Evolutionary conservation across 2,888 invertebrate genomes (phyloP).

Genomic region (Reticulitermes lucifugus): DNA sequence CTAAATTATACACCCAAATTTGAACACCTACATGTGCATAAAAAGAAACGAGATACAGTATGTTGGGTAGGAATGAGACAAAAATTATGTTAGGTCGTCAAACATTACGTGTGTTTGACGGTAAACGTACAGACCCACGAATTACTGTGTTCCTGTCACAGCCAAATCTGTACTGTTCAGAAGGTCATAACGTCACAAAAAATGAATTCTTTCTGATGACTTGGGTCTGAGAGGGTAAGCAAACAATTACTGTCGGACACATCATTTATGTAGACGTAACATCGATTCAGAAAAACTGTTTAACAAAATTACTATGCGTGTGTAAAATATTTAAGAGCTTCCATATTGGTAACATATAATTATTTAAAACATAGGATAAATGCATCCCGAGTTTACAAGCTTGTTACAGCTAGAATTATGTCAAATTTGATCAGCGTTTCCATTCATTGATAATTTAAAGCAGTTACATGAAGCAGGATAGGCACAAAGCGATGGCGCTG

Average conservation of each 20-base stretch:
- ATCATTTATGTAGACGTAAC: background rate
- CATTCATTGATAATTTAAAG: constrained; percentile 44
- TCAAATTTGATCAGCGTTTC: constrained; percentile 42
- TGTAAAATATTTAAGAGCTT: constrained; percentile 2
- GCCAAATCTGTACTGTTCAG: too few relatives aligned
- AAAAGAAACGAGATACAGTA: too few relatives aligned
- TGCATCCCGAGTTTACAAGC: constrained; percentile 39
- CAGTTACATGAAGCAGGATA: constrained; percentile 9
- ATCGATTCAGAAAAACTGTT: background rate
- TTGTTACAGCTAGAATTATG: constrained; percentile 36
- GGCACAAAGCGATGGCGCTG: background rate
- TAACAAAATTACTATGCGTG: constrained; percentile 25
- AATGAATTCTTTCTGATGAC: too few relatives aligned
- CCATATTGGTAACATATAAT: constrained; percentile 8
- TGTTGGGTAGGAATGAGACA: too few relatives aligned
- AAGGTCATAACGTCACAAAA: too few relatives aligned
- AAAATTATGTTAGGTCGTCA: too few relatives aligned
- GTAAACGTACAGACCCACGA: too few relatives aligned
- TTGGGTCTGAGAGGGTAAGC: background rate
- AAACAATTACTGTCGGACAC: background rate
- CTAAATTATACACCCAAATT: too few relatives aligned
- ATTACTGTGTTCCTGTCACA: too few relatives aligned
- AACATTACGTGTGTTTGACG: too few relatives aligned
- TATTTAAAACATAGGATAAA: constrained; percentile 33
- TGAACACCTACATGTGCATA: too few relatives aligned